These are phyloP conservation scores for Cebus imitator DNA, from an alignment of 2,113 vertebrate species.

Conservation along the genomic window DNA sequence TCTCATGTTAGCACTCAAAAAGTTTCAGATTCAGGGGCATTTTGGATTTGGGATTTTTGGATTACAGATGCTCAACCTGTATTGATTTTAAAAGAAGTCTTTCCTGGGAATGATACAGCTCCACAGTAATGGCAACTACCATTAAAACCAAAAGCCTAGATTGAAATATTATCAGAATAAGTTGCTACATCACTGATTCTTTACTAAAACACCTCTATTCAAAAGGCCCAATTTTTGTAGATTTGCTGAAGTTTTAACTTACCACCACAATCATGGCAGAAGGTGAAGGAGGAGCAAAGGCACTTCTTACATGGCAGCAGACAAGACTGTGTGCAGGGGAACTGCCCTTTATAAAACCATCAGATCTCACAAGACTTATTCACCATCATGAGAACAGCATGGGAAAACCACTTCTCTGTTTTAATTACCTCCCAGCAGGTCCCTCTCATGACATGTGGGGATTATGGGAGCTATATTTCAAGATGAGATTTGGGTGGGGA, in stretches of 20 bases:
- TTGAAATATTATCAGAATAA: not conserved
- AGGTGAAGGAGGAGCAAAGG: no score
- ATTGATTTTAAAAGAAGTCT: not conserved
- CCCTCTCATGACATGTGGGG: no score
- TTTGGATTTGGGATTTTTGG: not conserved
- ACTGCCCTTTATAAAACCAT: no score
- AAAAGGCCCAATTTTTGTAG: not conserved
- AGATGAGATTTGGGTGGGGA: no score
- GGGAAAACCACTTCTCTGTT: no score
- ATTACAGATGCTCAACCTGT: not conserved
- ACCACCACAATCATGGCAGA: not conserved
- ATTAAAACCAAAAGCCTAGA: not conserved
- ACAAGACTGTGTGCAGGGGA: no score
- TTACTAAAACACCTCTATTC: not conserved
- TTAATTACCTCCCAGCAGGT: no score
- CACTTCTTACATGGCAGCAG: no score
- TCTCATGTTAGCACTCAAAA: not conserved
- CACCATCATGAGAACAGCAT: no score
- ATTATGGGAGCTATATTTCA: no score
- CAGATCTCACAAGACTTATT: no score
- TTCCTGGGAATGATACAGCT: not conserved
- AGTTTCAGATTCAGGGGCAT: not conserved
- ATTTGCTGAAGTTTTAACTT: not conserved
- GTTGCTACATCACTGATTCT: not conserved
- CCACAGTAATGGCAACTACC: not conserved